Percentiles rank a stretch among this genome's conserved stretches.
Conservation (phyloP, 1,140 invertebrate species). For the Melitaea cinxia region DNA sequence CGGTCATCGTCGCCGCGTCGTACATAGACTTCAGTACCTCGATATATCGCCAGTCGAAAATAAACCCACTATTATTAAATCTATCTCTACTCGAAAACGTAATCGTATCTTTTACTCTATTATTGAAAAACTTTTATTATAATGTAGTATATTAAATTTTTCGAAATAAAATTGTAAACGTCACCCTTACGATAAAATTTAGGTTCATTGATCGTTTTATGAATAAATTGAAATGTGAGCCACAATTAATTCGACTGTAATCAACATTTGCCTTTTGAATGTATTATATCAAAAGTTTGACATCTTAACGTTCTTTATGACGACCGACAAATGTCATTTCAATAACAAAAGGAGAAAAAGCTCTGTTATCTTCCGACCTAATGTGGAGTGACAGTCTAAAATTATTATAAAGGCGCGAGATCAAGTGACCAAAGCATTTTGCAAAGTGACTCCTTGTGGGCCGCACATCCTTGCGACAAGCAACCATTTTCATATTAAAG, state of each 20-base stretch:
- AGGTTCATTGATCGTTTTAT: constrained; percentile 26
- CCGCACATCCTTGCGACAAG: constrained; percentile 66
- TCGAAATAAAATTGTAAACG: not conserved
- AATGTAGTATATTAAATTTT: not conserved
- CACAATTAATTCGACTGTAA: constrained; percentile 4
- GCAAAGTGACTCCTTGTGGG: constrained; percentile 69
- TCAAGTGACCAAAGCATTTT: constrained; percentile 69
- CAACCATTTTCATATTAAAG: constrained; percentile 27
- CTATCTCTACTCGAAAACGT: too few relatives aligned
- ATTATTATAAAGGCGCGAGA: constrained; percentile 76
- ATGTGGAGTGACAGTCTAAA: constrained; percentile 74
- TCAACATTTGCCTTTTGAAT: constrained; percentile 6
- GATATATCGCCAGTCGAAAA: too few relatives aligned
- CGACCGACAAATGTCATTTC: constrained; percentile 57
- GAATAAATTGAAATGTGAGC: not conserved
- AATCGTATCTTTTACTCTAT: too few relatives aligned
- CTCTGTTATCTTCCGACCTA: constrained; percentile 74
- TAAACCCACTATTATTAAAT: too few relatives aligned
- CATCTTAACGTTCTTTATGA: constrained; percentile 60
- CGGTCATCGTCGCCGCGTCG: too few relatives aligned
- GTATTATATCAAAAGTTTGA: constrained; percentile 43
- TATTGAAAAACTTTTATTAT: not conserved
- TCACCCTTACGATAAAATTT: constrained; percentile 12
- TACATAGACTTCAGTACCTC: too few relatives aligned
- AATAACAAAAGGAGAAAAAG: constrained; percentile 73